A percentile compares a stretch with the other conserved stretches of the same genome.
These are phyloP conservation scores for Ictalurus punctatus DNA, from an alignment of 2,113 vertebrate species.

Conservation along the genomic window DNA sequence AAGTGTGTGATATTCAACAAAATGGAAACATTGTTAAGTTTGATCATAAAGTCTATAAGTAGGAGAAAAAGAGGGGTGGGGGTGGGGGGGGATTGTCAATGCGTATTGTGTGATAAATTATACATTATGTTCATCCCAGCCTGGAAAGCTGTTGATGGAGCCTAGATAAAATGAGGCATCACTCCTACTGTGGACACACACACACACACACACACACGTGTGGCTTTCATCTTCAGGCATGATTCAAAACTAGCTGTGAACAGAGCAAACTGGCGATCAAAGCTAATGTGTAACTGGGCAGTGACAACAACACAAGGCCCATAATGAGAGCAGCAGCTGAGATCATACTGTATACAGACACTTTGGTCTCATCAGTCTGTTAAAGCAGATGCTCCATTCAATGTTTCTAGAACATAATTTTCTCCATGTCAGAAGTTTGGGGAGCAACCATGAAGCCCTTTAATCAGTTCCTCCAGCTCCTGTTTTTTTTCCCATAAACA, in stretches of 20 bases:
- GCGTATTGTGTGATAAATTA: slow-evolving; percentile 69
- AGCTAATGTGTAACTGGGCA: slow-evolving; percentile 69
- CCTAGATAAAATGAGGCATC: slow-evolving; percentile 64
- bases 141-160: slow-evolving; percentile 62
- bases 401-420: slow-evolving; percentile 60
- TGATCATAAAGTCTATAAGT: slow-evolving; percentile 56
- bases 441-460: slow-evolving; percentile 54
- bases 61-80: slow-evolving; percentile 48
- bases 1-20: slow-evolving; percentile 61
- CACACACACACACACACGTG: slow-evolving; percentile 53
- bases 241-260: slow-evolving; percentile 65
- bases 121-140: slow-evolving; percentile 65
- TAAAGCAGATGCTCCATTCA: slow-evolving; percentile 61
- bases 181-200: slow-evolving; percentile 59
- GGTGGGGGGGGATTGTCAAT: slow-evolving; percentile 51
- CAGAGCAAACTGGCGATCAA: slow-evolving; percentile 75
- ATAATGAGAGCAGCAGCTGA: slow-evolving; percentile 57
- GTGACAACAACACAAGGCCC: slow-evolving; percentile 65
- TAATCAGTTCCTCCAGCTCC: slow-evolving; percentile 38
- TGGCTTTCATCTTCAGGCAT: slow-evolving; percentile 72
- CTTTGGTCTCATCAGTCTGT: slow-evolving; percentile 54
- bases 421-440: slow-evolving; percentile 48
- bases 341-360: slow-evolving; percentile 61
- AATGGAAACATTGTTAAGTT: slow-evolving; percentile 56
- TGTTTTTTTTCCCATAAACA: not conserved